phyloP scores from a whole-genome alignment of 2,797 vertebrate species.

The Dendrocincla fuliginosa region DNA sequence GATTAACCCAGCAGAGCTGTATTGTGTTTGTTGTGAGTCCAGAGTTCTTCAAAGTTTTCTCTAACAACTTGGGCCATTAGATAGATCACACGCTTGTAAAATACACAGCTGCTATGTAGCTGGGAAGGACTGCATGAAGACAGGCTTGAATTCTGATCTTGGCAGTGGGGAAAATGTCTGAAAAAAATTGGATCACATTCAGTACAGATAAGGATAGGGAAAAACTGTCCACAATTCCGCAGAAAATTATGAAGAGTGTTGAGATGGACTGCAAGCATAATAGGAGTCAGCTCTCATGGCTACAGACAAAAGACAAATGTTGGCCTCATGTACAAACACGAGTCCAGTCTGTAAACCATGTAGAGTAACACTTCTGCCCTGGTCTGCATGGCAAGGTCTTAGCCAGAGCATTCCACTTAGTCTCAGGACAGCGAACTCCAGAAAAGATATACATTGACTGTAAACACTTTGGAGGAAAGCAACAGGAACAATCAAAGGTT shows the following conservation, averaged over 20 bases:
- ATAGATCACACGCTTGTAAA: neutral
- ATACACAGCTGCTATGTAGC: conserved; percentile 25
- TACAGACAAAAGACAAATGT: neutral
- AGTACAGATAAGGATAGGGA: conserved; percentile 2
- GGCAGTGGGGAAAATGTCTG: neutral
- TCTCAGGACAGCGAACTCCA: neutral
- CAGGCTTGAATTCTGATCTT: conserved; percentile 32
- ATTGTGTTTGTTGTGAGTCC: conserved; percentile 44
- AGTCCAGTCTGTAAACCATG: neutral
- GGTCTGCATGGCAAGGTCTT: neutral
- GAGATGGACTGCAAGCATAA: neutral
- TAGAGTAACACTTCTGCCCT: neutral
- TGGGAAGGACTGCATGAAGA: conserved; percentile 23
- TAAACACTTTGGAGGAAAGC: neutral
- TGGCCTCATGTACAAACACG: neutral
- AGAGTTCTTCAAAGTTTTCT: conserved; percentile 48
- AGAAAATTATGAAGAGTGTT: neutral
- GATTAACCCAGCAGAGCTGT: conserved; percentile 32
- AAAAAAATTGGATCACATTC: neutral
- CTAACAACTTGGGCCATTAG: conserved; percentile 4
- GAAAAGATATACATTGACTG: neutral
- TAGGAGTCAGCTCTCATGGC: neutral
- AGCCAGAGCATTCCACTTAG: neutral
- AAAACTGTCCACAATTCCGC: neutral
- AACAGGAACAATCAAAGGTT: neutral